Conservation (phyloP, 2,888 invertebrate species). For the Eupelmus urozonus region DNA sequence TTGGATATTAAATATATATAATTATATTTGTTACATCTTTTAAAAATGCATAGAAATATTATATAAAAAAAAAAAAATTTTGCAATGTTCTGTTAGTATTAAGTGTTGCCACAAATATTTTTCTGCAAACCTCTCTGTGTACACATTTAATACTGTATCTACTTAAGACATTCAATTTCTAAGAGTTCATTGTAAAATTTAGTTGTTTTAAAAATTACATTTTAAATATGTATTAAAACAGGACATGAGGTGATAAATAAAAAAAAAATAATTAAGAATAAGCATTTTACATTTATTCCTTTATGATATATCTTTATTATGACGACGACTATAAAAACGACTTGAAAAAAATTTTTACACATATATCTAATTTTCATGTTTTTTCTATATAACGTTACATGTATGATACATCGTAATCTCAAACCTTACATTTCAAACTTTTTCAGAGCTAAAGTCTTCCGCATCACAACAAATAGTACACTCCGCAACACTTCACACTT, state of each 20-base stretch:
- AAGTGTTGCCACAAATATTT: not conserved
- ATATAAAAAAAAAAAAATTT: not conserved
- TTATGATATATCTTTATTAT: too few species aligned
- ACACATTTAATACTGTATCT: not conserved
- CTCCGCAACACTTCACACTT: too few species aligned
- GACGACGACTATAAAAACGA: too few species aligned
- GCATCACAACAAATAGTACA: too few species aligned
- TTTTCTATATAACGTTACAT: too few species aligned
- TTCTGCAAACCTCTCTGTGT: not conserved
- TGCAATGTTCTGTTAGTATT: not conserved
- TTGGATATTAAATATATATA: not conserved
- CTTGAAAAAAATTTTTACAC: too few species aligned
- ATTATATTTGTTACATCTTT: conserved; percentile 8
- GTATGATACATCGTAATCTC: too few species aligned
- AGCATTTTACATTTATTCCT: too few species aligned
- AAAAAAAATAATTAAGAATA: conserved; percentile 9
- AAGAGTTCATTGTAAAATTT: conserved; percentile 3
- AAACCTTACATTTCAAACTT: too few species aligned
- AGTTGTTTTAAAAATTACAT: conserved; percentile 4
- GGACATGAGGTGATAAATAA: conserved; percentile 10
- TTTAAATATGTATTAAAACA: conserved; percentile 12
- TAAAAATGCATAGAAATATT: not conserved
- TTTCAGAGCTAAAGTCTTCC: too few species aligned
- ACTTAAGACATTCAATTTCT: conserved; percentile 1
- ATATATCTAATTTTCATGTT: too few species aligned